A percentile compares a stretch with the other conserved stretches of the same genome.
Conservation (phyloP, 2,797 vertebrate genomes). For the Rhincodon typus region DNA sequence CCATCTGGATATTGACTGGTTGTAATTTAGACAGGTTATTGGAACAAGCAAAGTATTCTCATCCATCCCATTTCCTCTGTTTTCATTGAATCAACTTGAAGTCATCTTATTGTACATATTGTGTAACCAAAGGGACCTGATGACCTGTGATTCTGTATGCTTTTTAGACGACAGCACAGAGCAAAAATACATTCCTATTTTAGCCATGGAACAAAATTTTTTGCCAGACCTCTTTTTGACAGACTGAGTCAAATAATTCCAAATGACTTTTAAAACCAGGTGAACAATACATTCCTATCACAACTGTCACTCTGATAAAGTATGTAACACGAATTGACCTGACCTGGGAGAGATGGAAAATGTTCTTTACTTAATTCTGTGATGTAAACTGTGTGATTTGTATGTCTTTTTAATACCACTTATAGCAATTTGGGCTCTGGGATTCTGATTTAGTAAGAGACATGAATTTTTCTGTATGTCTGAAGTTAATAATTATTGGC, state of each 20-base stretch:
- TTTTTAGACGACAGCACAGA: constrained; percentile 41
- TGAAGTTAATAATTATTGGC: too few relatives aligned
- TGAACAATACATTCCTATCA: background rate
- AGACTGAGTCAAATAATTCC: background rate
- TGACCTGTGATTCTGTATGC: constrained; percentile 39
- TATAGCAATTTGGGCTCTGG: too few relatives aligned
- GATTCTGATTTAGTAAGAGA: too few relatives aligned
- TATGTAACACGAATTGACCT: background rate
- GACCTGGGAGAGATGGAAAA: background rate
- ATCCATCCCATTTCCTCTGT: constrained; percentile 30
- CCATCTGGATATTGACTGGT: constrained; percentile 44
- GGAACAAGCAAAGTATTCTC: constrained; percentile 42
- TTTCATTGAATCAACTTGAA: constrained; percentile 35
- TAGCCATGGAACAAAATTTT: constrained; percentile 39
- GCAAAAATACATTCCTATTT: constrained; percentile 41
- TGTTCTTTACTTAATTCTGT: background rate
- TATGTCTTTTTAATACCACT: too few relatives aligned
- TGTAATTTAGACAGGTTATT: constrained; percentile 43
- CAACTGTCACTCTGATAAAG: background rate
- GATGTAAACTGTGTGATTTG: too few relatives aligned
- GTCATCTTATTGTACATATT: background rate
- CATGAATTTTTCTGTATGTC: too few relatives aligned
- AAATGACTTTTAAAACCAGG: background rate
- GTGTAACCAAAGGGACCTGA: background rate
- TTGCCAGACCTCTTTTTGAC: background rate